Base-by-base conservation (phyloP, 2,888 invertebrate species). In the Chrysomela aeneicollis region DNA sequence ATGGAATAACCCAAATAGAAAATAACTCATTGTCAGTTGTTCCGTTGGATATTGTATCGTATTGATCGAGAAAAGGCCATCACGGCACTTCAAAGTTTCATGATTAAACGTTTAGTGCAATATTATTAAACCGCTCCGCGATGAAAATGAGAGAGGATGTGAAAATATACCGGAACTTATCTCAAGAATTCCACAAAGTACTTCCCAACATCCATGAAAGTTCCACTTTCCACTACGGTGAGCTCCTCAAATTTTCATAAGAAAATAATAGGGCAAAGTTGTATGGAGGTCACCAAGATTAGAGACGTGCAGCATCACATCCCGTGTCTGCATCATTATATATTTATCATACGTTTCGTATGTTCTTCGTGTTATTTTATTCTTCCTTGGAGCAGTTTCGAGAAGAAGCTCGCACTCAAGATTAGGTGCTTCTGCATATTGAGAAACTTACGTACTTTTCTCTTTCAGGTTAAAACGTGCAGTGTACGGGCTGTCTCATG, bases 271-370 rank as follows among this genome's bases (percentile, higher is more conserved):
- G 42, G 42, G 12, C 42, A 15, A 42, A 42, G 42, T 42, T 21
- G 63, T 57, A 62, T 62, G 15, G 57, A 46, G 64, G 64, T 52
- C 57, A 49, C 64, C 17, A 9, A 61, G 57, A 55, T 57, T 51
- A 42, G 52, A 37, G 55, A 57, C 51, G 50, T 51, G 52, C 52
- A 4, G 42, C 42, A n/a, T n/a, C n/a, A 15, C 12, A 42, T 42
- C 42, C 15, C 42, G 15, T 42, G 12, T 32, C 57, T 46, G 46
- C 54, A 30, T 64, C 64, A 55, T 60, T 61, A 61, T 58, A 42
- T 61, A 64, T 61, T 64, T 61, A 64, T 60, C 55, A 60, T 30
- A 21, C 50, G 22, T 37, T 58, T 61, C 47, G 58, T 47, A 54
- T 22, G 57, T 57, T 46, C 47, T 42, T 32, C 59, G 9, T 59